phyloP scores from a whole-genome alignment of 2,888 invertebrate species.

The Uropetala carovei region DNA sequence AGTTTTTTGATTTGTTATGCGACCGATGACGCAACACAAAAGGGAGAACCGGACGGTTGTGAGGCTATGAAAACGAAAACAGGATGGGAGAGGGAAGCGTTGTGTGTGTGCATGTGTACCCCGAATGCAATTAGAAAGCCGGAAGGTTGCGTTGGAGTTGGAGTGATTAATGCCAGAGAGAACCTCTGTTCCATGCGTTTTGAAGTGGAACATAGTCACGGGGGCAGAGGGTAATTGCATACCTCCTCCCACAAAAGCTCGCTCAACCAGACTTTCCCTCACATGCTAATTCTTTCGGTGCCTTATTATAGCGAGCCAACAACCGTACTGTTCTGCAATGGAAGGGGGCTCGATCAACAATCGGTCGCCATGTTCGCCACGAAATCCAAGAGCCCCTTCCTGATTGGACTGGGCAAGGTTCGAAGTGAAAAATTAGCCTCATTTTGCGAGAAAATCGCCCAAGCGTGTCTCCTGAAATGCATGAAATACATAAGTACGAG shows the following conservation, averaged over 20 bases:
- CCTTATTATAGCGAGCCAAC: conserved; percentile 58
- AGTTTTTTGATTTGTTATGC: conserved; percentile 2
- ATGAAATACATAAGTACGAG: no score
- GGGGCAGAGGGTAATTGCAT: conserved; percentile 62
- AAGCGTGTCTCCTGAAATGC: no score
- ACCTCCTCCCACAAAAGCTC: conserved; percentile 58
- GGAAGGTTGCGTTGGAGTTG: conserved; percentile 60
- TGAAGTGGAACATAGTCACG: conserved; percentile 63
- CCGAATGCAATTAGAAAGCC: conserved; percentile 63
- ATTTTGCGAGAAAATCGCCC: background rate
- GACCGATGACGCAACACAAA: background rate
- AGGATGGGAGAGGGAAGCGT: conserved; percentile 25
- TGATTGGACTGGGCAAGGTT: background rate
- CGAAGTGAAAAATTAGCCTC: background rate
- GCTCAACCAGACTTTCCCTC: conserved; percentile 63
- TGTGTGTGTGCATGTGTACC: conserved; percentile 31
- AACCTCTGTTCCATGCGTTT: conserved; percentile 63
- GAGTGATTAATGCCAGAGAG: conserved; percentile 57
- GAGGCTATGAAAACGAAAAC: conserved; percentile 46
- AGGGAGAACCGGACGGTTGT: background rate
- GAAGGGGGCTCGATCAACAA: conserved; percentile 39
- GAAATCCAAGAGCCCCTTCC: background rate
- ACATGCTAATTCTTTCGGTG: conserved; percentile 58
- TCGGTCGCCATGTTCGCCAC: conserved; percentile 15
- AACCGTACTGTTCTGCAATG: conserved; percentile 55